Percentiles rank a stretch among this genome's conserved stretches.
These are phyloP conservation scores for Drosophila bocqueti DNA, from an alignment of 1,140 invertebrate species.

Conservation along the genomic window DNA sequence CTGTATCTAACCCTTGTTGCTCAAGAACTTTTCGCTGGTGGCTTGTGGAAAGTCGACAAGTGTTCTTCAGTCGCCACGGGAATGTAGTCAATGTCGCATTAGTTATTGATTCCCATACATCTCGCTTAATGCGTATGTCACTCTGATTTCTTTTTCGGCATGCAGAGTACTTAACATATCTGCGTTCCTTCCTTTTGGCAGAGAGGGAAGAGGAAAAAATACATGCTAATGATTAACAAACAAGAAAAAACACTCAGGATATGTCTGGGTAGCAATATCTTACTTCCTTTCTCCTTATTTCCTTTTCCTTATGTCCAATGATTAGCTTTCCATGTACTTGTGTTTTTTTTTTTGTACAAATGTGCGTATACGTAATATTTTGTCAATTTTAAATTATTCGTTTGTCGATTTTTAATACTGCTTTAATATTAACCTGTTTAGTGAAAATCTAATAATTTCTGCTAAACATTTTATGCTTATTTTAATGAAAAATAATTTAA, in stretches of 20 bases:
- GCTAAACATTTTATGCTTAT: not conserved
- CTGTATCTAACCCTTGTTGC: conserved; percentile 14
- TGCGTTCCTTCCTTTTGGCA: conserved; percentile 12
- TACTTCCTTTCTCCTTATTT: not conserved
- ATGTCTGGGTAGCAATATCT: conserved; percentile 15
- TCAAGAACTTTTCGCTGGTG: conserved; percentile 6
- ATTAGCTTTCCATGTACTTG: not conserved
- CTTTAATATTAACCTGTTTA: not conserved
- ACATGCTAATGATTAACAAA: conserved; percentile 56
- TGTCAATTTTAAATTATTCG: not conserved
- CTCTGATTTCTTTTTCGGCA: conserved; percentile 17
- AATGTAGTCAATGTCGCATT: conserved; percentile 61
- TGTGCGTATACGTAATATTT: conserved; percentile 12
- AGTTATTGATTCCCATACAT: conserved; percentile 59
- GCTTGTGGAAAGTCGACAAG: conserved; percentile 26
- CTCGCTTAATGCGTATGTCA: conserved; percentile 51
- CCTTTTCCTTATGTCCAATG: not conserved
- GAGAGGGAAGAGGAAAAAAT: not conserved
- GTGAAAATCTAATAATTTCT: not conserved
- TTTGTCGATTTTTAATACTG: too few species aligned
- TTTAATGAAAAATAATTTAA: not conserved
- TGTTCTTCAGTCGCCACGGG: conserved; percentile 6
- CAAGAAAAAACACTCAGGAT: conserved; percentile 76
- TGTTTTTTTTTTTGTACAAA: not conserved
- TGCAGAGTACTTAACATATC: conserved; percentile 43